A percentile compares a stretch with the other conserved stretches of the same genome.
phyloP scores from a whole-genome alignment of 2,888 invertebrate genomes.

The Epistrophe grossulariae region DNA sequence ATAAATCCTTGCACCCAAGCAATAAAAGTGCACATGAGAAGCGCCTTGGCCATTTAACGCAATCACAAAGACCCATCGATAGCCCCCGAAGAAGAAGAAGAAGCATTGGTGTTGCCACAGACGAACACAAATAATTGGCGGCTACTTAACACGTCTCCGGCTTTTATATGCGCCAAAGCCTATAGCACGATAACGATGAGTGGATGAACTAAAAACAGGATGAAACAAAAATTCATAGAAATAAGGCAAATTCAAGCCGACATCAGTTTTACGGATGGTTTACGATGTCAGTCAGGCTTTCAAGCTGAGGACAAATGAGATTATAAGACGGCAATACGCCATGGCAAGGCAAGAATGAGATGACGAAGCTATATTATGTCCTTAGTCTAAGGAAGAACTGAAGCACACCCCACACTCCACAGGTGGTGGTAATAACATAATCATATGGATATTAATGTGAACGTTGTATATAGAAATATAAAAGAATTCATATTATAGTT shows the following conservation, averaged over 20 bases:
- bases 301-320: constrained; percentile 49
- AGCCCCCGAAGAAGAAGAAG: neutral
- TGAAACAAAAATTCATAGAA: constrained; percentile 28
- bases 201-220: constrained; percentile 16
- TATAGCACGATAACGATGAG: neutral
- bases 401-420: constrained; percentile 8
- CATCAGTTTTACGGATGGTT: constrained; percentile 42
- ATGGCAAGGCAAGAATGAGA: neutral
- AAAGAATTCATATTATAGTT: constrained; percentile 2
- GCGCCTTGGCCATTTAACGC: constrained; percentile 42
- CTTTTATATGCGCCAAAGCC: neutral
- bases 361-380: constrained; percentile 38
- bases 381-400: neutral
- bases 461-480: constrained; percentile 14
- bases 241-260: constrained; percentile 38
- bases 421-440: constrained; percentile 58
- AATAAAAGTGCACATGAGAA: constrained; percentile 45
- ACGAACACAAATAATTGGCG: constrained; percentile 58
- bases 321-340: constrained; percentile 21
- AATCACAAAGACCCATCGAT: constrained; percentile 47
- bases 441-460: constrained; percentile 49
- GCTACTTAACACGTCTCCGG: constrained; percentile 59
- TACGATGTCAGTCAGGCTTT: constrained; percentile 48
- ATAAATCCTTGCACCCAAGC: constrained; percentile 47
- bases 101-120: constrained; percentile 9